Evolutionary conservation across 2,888 invertebrate genomes (phyloP), one percentile per base, ranked within the genome.

Genomic region (Cepaea hortensis): DNA sequence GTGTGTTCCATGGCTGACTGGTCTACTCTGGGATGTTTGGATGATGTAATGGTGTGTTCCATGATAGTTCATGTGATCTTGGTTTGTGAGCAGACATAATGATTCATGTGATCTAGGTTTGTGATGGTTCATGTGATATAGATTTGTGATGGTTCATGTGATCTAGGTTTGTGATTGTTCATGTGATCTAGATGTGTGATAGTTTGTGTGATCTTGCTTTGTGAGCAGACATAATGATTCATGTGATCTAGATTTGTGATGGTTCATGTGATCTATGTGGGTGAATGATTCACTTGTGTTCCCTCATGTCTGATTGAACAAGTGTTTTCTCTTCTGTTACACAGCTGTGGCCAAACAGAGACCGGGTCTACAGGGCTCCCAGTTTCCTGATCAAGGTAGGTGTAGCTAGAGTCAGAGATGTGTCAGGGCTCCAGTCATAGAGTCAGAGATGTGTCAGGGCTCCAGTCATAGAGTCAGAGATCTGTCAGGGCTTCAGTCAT

Each of bases 351-450:
- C 84, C 84, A 4, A 79, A 84, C 68, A 61, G 84, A 20, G 87
- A 87, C 75, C 84, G 87, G 76, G 81, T 87, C 3, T 98, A 97
- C 94, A 97, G 97, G 94, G 96, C 97, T 6, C 96, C 97, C 0
- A 96, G 96, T 91, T 96, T 97, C 94, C 97, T 98, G 95, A 97
- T 98, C 89, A 96, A 97, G 84, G 92, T 92, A 87, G 87, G 6
- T 68, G n/a, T 18, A 68, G 20, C 13, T 68, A 6, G 68, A 20
- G 20, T 20, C 5, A 18, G 1, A 68, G n/a, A 68, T 68, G 6
- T n/a, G n/a, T 68, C 5, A 68, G 11, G 6, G 3, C 55, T 55
- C 11, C 7, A 55, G 11, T 55, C 35, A 35, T 35, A 35, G 35
- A 35, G 35, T 35, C 35, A 35, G 0, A 35, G 35, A 35, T 35